These are phyloP conservation scores for Sussaba pulchella DNA, from an alignment of 2,888 invertebrate genomes.

Conservation along the genomic window DNA sequence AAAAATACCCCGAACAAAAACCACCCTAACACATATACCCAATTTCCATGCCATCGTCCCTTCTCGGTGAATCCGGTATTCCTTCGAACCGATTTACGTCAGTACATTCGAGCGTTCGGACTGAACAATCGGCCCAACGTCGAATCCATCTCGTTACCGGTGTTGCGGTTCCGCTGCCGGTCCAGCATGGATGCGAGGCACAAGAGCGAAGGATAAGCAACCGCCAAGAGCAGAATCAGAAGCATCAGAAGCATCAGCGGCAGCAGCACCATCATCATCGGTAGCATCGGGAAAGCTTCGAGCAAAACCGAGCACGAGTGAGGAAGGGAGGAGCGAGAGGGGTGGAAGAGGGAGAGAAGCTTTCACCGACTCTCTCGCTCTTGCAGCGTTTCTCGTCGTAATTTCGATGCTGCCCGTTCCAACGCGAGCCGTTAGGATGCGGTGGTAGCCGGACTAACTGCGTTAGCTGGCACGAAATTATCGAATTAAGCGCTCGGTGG, in stretches of 20 bases:
- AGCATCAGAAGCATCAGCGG: slow-evolving; percentile 11
- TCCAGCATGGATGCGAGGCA: background rate
- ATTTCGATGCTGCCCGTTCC: slow-evolving; percentile 57
- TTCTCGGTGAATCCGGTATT: slow-evolving; percentile 9
- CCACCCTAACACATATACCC: slow-evolving; percentile 11
- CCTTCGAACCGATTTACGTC: slow-evolving; percentile 5
- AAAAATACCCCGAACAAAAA: no score
- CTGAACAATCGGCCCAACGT: slow-evolving; percentile 57
- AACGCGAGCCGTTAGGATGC: slow-evolving; percentile 46
- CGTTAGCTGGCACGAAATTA: slow-evolving; percentile 64
- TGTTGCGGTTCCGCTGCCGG: slow-evolving; percentile 48
- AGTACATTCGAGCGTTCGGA: slow-evolving; percentile 23
- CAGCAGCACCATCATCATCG: background rate
- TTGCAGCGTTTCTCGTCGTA: slow-evolving; percentile 44
- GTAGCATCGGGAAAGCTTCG: slow-evolving; percentile 35
- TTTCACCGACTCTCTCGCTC: slow-evolving; percentile 5
- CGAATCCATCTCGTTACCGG: no score
- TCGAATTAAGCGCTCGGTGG: slow-evolving; percentile 65
- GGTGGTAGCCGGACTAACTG: slow-evolving; percentile 61
- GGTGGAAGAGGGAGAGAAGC: no score
- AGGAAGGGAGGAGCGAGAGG: no score
- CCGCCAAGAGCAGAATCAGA: background rate
- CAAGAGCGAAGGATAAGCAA: background rate
- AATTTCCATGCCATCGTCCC: slow-evolving; percentile 10
- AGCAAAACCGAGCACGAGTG: slow-evolving; percentile 23